Evolutionary conservation across 2,797 vertebrate species (phyloP), one percentile per base, ranked within the genome.

Genomic region (Macroramphosus scolopax): DNA sequence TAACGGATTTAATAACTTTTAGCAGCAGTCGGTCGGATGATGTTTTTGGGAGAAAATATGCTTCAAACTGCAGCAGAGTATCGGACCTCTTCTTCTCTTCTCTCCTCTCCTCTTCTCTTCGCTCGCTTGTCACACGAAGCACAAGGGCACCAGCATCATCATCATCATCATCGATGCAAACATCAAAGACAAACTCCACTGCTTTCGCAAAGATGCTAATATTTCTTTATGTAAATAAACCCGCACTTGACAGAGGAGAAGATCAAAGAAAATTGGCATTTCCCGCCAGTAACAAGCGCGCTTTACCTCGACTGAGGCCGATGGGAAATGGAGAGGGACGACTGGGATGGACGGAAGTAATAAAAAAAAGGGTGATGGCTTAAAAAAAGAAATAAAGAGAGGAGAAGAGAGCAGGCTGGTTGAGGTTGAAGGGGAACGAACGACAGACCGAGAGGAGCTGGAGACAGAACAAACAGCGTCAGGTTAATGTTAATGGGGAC

Each of bases 221-320:
- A 54, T 30, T 7, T 41, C 71, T 73, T 75, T 73, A 78, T 80
- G 61, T 74, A 77, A 80, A 84, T 79, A 81, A 76, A 73, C 60
- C 70, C 54, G 42, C 57, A 63, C 49, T 56, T 47, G 34, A 69
- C 55, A 22, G 60, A 62, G 43, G 29, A 9, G 16, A 71, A 72
- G 69, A 83, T 83, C 68, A 86, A 81, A 83, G 58, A 22, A 64
- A 57, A 67, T 44, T 45, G 74, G n/a, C 47, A 50, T 68, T 68
- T 72, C n/a, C 60, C 42, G 30, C 62, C 47, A 54, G 37, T 44
- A 22, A 51, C 63, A 75, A 74, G 63, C 64, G 52, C n/a, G 13
- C 45, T 46, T 53, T 60, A 69, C 72, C 68, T 56, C 17, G 47
- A 56, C 43, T 10, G 38, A 16, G 17, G 26, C 20, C 13, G 0